Evolutionary conservation across 2,113 vertebrate species (phyloP).

Genomic region (Parus major): DNA sequence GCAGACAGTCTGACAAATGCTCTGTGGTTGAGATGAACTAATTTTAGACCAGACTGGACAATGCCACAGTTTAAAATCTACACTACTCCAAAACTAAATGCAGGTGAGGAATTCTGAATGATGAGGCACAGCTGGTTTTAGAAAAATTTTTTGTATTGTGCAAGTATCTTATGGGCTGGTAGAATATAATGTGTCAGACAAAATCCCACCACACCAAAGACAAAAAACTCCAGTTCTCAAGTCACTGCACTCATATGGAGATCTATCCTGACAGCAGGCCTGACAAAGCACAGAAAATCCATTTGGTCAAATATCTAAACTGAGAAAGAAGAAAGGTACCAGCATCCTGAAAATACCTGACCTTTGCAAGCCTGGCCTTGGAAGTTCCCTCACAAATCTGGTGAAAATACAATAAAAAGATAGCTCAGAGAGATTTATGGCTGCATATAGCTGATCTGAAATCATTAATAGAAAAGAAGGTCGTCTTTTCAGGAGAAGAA

Average conservation of each 20-base stretch:
- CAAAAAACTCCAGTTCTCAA: neutral
- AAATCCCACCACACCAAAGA: neutral
- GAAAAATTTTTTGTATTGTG: neutral
- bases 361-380: neutral
- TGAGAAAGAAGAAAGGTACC: neutral
- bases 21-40: neutral
- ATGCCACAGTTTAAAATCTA: neutral
- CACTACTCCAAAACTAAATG: neutral
- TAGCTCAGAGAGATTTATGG: neutral
- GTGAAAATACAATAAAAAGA: neutral
- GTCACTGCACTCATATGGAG: neutral
- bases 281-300: neutral
- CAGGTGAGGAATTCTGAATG: neutral
- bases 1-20: neutral
- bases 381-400: neutral
- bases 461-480: neutral
- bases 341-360: neutral
- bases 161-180: neutral
- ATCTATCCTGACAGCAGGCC: neutral
- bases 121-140: neutral
- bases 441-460: neutral
- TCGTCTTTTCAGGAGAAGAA: neutral
- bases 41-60: neutral
- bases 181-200: neutral
- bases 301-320: neutral